phyloP scores from a whole-genome alignment of 92 coral and sea anemone genomes.

The Montipora capitata region DNA sequence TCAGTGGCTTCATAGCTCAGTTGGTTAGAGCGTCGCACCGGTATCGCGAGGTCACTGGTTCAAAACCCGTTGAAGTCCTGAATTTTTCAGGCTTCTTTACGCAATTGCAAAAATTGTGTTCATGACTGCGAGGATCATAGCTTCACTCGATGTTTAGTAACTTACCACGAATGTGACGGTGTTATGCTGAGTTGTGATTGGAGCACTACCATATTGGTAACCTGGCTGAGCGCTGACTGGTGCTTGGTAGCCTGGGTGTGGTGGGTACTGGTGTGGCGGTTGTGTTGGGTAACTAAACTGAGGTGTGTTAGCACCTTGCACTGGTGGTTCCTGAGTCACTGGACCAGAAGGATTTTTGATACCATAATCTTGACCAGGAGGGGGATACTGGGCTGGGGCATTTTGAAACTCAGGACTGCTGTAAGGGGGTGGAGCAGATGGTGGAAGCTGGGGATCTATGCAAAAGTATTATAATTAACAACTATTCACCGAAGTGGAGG shows the following conservation, averaged over 20 bases:
- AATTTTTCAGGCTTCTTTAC: too few relatives aligned
- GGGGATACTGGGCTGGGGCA: slow-evolving; percentile 4
- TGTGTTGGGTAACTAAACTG: slow-evolving; percentile 24
- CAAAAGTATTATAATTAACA: not conserved
- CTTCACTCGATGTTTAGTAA: not conserved
- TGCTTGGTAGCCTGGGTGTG: slow-evolving; percentile 27
- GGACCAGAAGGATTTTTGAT: slow-evolving; percentile 38
- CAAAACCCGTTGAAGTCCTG: too few relatives aligned
- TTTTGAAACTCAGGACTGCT: not conserved
- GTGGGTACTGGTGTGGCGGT: not conserved
- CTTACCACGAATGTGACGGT: slow-evolving; percentile 29
- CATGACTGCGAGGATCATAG: too few relatives aligned
- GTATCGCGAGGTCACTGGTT: too few relatives aligned
- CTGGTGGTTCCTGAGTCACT: slow-evolving; percentile 10
- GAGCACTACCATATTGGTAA: not conserved
- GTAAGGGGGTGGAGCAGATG: slow-evolving; percentile 46
- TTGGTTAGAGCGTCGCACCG: too few relatives aligned
- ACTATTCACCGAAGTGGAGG: too few relatives aligned
- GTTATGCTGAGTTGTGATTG: slow-evolving; percentile 10
- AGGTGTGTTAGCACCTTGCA: not conserved
- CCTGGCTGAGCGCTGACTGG: slow-evolving; percentile 14
- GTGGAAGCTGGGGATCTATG: slow-evolving; percentile 21
- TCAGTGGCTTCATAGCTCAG: too few relatives aligned
- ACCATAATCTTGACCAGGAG: slow-evolving; percentile 38
- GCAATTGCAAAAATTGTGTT: too few relatives aligned